These are phyloP conservation scores for Lacerta agilis DNA, from an alignment of 2,797 vertebrate genomes.

Conservation along the genomic window DNA sequence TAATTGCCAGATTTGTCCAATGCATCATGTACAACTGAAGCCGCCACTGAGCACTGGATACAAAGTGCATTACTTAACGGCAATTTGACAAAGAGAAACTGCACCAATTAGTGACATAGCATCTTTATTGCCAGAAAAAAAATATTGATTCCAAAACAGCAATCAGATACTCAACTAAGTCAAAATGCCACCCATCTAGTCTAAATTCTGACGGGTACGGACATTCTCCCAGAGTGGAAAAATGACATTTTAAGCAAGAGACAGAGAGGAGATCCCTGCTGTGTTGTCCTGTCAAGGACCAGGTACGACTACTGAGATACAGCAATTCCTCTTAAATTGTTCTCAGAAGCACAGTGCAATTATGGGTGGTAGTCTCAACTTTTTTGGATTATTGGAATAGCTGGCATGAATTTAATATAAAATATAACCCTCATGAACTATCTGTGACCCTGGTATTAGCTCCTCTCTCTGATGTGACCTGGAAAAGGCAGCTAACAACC, in stretches of 20 bases:
- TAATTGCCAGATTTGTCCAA: conserved; percentile 54
- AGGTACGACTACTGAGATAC: not conserved
- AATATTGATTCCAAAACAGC: conserved; percentile 42
- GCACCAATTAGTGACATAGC: conserved; percentile 40
- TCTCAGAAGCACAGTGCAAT: not conserved
- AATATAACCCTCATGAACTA: too few relatives aligned
- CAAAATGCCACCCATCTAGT: conserved; percentile 43
- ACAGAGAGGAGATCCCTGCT: conserved; percentile 45
- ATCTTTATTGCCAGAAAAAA: conserved; percentile 31
- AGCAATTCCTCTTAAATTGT: not conserved
- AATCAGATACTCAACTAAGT: conserved; percentile 51
- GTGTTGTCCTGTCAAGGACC: not conserved
- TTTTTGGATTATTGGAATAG: too few relatives aligned
- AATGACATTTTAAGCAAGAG: conserved; percentile 57
- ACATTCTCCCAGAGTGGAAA: conserved; percentile 46
- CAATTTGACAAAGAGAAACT: conserved; percentile 47
- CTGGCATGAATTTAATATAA: too few relatives aligned
- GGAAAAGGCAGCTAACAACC: too few relatives aligned
- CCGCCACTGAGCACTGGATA: conserved; percentile 32
- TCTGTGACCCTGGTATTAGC: too few relatives aligned
- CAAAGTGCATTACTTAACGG: conserved; percentile 45
- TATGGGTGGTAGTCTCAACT: too few relatives aligned
- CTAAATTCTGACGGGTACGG: conserved; percentile 47
- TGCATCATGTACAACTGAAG: conserved; percentile 51
- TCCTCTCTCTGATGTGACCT: too few relatives aligned